phyloP scores from a whole-genome alignment of 2,113 vertebrate genomes.

The Cottus gobio region DNA sequence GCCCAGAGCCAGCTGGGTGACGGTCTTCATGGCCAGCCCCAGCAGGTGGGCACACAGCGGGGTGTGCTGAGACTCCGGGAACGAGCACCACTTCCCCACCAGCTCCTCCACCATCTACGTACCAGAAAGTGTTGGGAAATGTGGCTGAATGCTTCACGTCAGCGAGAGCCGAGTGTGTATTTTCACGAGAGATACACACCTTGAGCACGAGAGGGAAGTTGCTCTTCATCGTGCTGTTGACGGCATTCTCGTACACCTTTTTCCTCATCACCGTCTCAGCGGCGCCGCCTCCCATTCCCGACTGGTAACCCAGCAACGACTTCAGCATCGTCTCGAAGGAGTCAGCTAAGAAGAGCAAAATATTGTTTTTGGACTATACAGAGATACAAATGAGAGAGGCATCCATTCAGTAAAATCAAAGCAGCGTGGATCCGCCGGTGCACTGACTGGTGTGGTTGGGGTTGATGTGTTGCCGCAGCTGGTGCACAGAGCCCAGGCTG shows the following conservation, averaged over 20 bases:
- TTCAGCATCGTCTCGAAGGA: conserved; percentile 99
- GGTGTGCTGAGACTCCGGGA: conserved; percentile 90
- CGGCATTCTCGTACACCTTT: conserved; percentile 89
- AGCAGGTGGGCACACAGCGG: conserved; percentile 93
- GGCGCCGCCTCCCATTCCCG: conserved; percentile 80
- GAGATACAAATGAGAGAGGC: not conserved
- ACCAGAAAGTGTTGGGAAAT: not conserved
- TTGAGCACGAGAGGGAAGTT: conserved; percentile 89
- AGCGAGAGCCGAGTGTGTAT: not conserved
- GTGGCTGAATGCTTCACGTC: not conserved
- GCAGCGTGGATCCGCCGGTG: not conserved
- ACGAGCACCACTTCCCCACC: conserved; percentile 90
- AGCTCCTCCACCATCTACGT: conserved; percentile 92
- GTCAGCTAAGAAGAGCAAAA: conserved; percentile 81
- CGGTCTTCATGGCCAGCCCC: conserved; percentile 94
- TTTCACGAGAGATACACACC: conserved; percentile 73
- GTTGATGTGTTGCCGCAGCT: conserved; percentile 91
- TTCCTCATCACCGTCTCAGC: conserved; percentile 87
- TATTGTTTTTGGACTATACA: not conserved
- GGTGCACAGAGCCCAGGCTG: conserved; percentile 90
- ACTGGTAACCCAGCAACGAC: conserved; percentile 92
- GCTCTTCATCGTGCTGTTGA: conserved; percentile 86
- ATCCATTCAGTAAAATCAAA: not conserved
- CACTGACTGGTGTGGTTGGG: conserved; percentile 91
- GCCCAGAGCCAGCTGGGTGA: conserved; percentile 92